Conservation (phyloP, 2,113 vertebrate genomes). For the Takifugu flavidus region DNA sequence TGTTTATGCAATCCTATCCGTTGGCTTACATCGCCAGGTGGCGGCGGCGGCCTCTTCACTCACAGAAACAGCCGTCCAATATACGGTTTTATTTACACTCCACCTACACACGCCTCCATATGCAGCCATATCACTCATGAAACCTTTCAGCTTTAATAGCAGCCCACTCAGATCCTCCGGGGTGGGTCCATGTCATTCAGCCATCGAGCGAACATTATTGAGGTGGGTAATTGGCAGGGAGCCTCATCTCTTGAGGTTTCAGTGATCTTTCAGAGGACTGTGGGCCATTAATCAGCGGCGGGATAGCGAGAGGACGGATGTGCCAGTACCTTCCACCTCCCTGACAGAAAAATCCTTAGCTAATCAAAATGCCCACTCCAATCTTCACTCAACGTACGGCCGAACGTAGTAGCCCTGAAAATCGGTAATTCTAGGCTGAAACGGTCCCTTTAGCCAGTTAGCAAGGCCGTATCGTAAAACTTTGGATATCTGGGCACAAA, state of each 20-base stretch:
- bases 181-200: constrained; percentile 59
- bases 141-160: constrained; percentile 45
- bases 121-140: constrained; percentile 31
- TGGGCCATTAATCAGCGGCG: constrained; percentile 68
- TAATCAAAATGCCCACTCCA: constrained; percentile 66
- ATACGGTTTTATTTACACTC: constrained; percentile 23
- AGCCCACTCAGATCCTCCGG: constrained; percentile 42
- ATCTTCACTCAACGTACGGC: constrained; percentile 45
- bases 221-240: constrained; percentile 73
- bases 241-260: constrained; percentile 71
- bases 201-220: constrained; percentile 67
- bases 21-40: too few species aligned
- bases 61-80: not conserved
- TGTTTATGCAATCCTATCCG: too few species aligned
- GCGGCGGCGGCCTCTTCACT: too few species aligned
- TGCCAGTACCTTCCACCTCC: constrained; percentile 48
- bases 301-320: constrained; percentile 57
- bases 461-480: not conserved
- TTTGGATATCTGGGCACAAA: too few species aligned
- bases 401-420: constrained; percentile 20
- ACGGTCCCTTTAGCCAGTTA: not conserved
- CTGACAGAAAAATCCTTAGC: constrained; percentile 74
- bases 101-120: constrained; percentile 43
- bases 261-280: constrained; percentile 58
- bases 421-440: constrained; percentile 11